Conservation (phyloP, 2,113 vertebrate species). For the Lasiurus borealis region DNA sequence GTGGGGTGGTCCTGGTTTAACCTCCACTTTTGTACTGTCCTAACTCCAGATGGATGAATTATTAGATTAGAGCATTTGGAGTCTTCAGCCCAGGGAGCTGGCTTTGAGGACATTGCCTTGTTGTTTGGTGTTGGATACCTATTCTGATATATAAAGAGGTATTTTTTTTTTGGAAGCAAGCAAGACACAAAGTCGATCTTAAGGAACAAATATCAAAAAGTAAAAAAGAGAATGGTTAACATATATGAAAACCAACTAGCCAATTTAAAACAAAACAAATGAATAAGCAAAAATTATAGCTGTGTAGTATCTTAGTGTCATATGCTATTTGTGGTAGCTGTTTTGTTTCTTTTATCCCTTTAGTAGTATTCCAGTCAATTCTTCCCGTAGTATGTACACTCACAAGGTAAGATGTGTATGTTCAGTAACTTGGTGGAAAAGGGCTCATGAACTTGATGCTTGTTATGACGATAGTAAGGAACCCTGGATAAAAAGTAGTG, state of each 20-base stretch:
- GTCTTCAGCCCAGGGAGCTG: not conserved
- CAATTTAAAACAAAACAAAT: constrained; percentile 28
- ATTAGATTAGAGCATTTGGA: not conserved
- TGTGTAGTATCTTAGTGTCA: not conserved
- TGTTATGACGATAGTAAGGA: not conserved
- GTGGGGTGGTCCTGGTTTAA: not conserved
- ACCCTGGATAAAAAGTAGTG: not conserved
- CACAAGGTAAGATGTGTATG: not conserved
- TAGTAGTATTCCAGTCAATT: not conserved
- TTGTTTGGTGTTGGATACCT: not conserved
- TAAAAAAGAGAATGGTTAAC: not conserved
- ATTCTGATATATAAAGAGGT: not conserved
- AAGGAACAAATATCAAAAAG: not conserved
- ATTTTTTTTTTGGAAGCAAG: not conserved
- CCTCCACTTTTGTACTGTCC: constrained; percentile 38
- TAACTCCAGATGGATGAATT: not conserved
- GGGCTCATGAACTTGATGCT: not conserved
- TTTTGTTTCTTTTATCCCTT: not conserved
- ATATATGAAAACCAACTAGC: constrained; percentile 5
- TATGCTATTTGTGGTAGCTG: not conserved
- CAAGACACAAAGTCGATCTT: not conserved
- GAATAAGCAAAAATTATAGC: not conserved
- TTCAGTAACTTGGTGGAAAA: not conserved
- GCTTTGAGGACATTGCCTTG: not conserved
- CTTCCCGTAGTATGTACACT: not conserved